phyloP scores from a whole-genome alignment of 2,888 invertebrate species.

The Cantharis lateralis region DNA sequence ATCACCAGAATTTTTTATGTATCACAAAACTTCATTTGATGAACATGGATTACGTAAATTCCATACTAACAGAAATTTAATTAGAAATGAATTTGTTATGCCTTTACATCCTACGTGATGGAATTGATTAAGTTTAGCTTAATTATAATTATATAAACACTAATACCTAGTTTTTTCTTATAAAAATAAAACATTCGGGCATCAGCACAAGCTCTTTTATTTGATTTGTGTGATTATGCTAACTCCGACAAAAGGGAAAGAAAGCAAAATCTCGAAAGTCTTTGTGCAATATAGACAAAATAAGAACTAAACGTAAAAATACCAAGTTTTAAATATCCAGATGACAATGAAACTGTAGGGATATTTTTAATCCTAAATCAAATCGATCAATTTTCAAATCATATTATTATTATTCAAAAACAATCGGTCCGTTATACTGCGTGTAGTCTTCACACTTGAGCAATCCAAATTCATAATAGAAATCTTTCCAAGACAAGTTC shows the following conservation, averaged over 20 bases:
- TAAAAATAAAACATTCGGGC: neutral
- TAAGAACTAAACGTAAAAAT: neutral
- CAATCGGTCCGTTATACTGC: neutral
- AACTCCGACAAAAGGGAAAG: neutral
- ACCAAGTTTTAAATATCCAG: neutral
- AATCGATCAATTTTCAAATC: neutral
- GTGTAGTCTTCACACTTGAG: too few relatives aligned
- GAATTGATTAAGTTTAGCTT: neutral
- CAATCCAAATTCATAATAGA: too few relatives aligned
- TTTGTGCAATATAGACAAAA: neutral
- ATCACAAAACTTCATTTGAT: neutral
- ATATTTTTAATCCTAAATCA: neutral
- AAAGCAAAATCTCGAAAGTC: neutral
- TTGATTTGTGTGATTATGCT: neutral
- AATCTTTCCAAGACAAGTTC: too few relatives aligned
- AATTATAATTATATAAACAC: neutral
- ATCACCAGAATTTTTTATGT: neutral
- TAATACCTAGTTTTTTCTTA: neutral
- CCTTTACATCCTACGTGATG: neutral
- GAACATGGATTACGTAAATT: neutral
- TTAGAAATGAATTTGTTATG: neutral
- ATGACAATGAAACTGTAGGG: neutral
- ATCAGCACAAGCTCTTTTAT: neutral
- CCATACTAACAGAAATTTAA: neutral
- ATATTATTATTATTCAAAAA: neutral